Evolutionary conservation across 2,797 vertebrate genomes (phyloP).

Genomic region (Psittacula echo): DNA sequence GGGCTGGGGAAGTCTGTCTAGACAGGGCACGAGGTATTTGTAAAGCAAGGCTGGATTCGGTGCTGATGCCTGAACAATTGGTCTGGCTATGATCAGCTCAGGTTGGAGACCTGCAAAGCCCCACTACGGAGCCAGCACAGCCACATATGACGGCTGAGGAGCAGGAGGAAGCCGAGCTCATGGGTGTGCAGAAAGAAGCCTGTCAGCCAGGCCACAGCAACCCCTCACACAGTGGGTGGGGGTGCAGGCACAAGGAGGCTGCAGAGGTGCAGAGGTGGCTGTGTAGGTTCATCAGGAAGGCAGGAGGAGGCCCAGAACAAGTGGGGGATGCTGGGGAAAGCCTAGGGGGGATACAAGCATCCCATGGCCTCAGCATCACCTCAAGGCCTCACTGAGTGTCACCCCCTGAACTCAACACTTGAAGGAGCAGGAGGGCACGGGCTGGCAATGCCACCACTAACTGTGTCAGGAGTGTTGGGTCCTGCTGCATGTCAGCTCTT

Average conservation of each 20-base stretch:
- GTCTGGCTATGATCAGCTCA: not conserved
- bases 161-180: too few relatives aligned
- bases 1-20: slow-evolving; percentile 28
- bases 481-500: not conserved
- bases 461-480: rapidly evolving
- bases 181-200: not conserved
- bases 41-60: not conserved
- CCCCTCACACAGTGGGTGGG: not conserved
- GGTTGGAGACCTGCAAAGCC: not conserved
- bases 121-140: not conserved
- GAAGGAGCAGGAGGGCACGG: not conserved
- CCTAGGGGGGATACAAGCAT: not conserved
- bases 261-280: too few relatives aligned
- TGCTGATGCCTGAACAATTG: not conserved
- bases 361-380: rapidly evolving
- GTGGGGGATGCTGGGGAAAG: not conserved
- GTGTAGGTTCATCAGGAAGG: not conserved
- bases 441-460: not conserved
- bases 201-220: not conserved
- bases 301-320: not conserved
- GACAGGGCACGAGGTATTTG: not conserved
- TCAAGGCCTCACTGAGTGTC: not conserved
- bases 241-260: not conserved
- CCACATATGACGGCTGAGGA: not conserved
- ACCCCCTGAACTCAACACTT: rapidly evolving